Percentiles rank a stretch among this genome's conserved stretches.
Evolutionary conservation across 2,888 invertebrate species (phyloP).

Genomic region (Endotricha flammealis): DNA sequence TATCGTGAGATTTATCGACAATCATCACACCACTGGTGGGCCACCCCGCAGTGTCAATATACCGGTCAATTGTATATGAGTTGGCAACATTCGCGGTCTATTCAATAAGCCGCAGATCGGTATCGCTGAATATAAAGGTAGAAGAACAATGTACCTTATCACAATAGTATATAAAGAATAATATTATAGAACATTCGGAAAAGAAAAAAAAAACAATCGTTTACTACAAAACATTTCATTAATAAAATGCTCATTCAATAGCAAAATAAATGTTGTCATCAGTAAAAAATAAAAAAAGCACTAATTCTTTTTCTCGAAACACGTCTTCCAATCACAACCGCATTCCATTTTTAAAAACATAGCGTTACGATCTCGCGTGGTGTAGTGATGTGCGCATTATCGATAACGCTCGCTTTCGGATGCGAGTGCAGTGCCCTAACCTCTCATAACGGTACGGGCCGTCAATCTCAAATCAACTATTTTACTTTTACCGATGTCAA

Average conservation of each 20-base stretch:
- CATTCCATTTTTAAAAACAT: conserved; percentile 59
- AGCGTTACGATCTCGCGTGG: conserved; percentile 34
- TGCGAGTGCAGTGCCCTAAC: conserved; percentile 51
- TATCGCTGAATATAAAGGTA: conserved; percentile 35
- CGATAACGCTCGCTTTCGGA: conserved; percentile 54
- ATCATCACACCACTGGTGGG: conserved; percentile 39
- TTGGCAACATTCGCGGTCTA: conserved; percentile 62
- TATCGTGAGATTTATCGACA: conserved; percentile 18
- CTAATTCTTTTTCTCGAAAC: conserved; percentile 25
- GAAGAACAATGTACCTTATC: conserved; percentile 7
- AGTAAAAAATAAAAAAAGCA: conserved; percentile 38
- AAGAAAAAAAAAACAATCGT: not conserved
- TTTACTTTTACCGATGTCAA: conserved; percentile 39
- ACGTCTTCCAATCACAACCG: conserved; percentile 56
- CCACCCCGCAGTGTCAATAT: conserved; percentile 67
- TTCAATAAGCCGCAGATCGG: conserved; percentile 67
- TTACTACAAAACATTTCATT: conserved; percentile 4
- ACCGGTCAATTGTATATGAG: conserved; percentile 66
- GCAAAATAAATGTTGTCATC: conserved; percentile 33
- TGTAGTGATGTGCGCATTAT: conserved; percentile 59
- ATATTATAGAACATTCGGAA: not conserved
- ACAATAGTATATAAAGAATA: conserved; percentile 2
- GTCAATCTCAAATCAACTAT: conserved; percentile 63
- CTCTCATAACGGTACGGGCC: conserved; percentile 54
- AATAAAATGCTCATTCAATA: not conserved